A percentile compares a stretch with the other conserved stretches of the same genome.
Conservation (phyloP, 2,113 vertebrate genomes). For the Centropus unirufus region DNA sequence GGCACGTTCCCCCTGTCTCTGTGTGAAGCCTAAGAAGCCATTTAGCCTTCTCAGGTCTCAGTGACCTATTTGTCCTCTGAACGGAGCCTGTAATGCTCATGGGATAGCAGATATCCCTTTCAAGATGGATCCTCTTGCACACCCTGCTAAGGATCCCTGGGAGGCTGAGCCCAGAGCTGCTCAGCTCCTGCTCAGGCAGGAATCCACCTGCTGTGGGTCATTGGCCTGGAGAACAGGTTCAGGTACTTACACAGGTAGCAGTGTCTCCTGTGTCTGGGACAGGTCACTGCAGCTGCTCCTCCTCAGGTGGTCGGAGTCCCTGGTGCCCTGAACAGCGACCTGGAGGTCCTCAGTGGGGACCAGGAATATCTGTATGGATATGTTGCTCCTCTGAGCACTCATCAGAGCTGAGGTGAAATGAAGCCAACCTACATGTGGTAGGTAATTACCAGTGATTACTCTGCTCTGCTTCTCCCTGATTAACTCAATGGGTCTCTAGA, state of each 20-base stretch:
- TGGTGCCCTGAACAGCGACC: neutral
- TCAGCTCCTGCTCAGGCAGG: neutral
- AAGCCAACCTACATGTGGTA: neutral
- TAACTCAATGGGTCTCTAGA: neutral
- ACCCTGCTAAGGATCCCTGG: neutral
- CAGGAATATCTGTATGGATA: neutral
- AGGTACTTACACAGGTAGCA: neutral
- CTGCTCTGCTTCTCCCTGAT: neutral
- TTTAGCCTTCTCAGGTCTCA: neutral
- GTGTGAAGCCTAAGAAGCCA: neutral
- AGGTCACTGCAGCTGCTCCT: neutral
- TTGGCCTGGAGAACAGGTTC: neutral
- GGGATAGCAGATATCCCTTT: neutral
- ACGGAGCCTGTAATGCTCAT: neutral
- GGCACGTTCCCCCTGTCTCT: neutral
- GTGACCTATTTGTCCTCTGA: neutral
- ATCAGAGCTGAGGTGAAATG: neutral
- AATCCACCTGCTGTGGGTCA: neutral
- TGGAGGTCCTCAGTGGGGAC: neutral
- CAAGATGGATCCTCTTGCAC: neutral
- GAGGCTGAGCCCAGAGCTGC: neutral
- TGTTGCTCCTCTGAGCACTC: neutral
- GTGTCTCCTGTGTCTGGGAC: neutral
- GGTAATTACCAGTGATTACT: neutral
- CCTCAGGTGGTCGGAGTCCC: accelerated